Conservation (phyloP, 2,888 invertebrate genomes). For the Carpatolechia fugitivella region DNA sequence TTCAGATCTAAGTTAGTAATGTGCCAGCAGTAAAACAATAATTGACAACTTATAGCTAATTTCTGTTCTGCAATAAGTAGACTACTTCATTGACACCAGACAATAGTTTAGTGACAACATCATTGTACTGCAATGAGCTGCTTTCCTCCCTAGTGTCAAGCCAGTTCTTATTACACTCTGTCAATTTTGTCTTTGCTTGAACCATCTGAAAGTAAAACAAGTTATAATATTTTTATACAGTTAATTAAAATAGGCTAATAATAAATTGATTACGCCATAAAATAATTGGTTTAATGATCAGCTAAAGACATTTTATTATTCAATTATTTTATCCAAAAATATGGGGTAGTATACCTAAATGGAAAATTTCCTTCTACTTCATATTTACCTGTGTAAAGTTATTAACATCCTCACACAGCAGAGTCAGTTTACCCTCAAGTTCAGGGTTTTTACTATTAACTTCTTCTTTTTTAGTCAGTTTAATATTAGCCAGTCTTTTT, state of each 20-base stretch:
- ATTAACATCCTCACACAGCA: conserved; percentile 57
- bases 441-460: conserved; percentile 42
- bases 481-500: conserved; percentile 55
- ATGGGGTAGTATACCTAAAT: too few species aligned
- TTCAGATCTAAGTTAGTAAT: too few species aligned
- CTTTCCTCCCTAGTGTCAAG: conserved; percentile 31
- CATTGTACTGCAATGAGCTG: conserved; percentile 47
- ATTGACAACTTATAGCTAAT: conserved; percentile 27
- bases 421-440: conserved; percentile 52
- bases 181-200: conserved; percentile 50
- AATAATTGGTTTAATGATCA: too few species aligned
- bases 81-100: conserved; percentile 61
- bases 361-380: too few species aligned
- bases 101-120: conserved; percentile 55
- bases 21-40: too few species aligned
- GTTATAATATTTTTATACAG: too few species aligned
- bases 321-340: too few species aligned
- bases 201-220: conserved; percentile 50
- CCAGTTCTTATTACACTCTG: conserved; percentile 48
- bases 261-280: too few species aligned
- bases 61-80: conserved; percentile 54
- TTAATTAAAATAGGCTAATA: too few species aligned
- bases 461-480: conserved; percentile 42
- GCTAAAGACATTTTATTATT: too few species aligned
- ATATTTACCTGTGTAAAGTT: conserved; percentile 56